Base-by-base conservation (phyloP, 2,113 vertebrate genomes). In the Nothocercus nigrocapillus region DNA sequence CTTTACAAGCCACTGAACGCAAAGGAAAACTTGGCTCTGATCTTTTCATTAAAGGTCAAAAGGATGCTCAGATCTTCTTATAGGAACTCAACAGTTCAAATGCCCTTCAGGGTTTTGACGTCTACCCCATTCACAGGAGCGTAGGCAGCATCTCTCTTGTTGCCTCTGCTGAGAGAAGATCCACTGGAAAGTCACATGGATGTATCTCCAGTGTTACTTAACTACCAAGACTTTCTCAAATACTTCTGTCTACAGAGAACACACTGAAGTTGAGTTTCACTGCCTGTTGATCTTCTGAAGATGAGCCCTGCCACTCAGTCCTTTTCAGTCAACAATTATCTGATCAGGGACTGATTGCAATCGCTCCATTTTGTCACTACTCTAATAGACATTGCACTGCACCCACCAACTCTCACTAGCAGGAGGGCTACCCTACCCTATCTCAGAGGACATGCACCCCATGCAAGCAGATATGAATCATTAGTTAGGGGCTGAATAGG, bases 21-120 rank as follows among this genome's bases (percentile, higher is more conserved):
- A 84, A 85, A 83, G 67, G 81, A 87, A 95, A 94, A 69, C 54
- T 79, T 96, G 92, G 86, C 88, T 96, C 90, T 96, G 85, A 96
- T 89, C 85, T 94, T 79, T 38, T 32, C 67, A 17, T 74, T 4
- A 90, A 90, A 96, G 93, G 94, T 96, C 95, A 96, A 96, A 94
- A 95, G 53, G 73, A 58, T 92, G 85, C 62, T 88, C 77, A 66
- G 80, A 42, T 59, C 34, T 75, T 42, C 1, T 0, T 22, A 66
- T 4, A 12, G 49, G 49, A 90, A 49, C 86, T 96, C 90, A 90
- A 13, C 62, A 79, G 27, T 45, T 87, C 63, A 45, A 89, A 88
- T 82, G 75, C 67, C 92, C 90, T 95, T 92, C 69, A 62, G 69
- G 54, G 45, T 36, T 77, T 45, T 86, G 58, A 90, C 7, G 5